Base-by-base conservation (phyloP, 2,113 vertebrate species). In the Ptyas mucosa region DNA sequence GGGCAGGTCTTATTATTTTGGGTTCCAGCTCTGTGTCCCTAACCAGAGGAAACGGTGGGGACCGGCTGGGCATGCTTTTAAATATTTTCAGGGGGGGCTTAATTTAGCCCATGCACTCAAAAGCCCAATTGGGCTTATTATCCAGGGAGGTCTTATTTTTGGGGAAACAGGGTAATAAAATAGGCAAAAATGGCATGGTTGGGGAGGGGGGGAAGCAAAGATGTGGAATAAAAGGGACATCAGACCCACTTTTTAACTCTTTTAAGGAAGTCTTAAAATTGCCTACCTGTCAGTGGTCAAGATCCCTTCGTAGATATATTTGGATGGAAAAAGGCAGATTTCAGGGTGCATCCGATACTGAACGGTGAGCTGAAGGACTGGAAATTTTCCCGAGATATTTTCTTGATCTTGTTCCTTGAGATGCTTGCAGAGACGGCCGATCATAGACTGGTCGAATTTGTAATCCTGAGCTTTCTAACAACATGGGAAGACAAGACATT, bases 281-380 rank as follows among this genome's bases (percentile, higher is more conserved):
- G 92, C 97, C 24, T 94, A 98, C 98, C 24, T 95, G 92, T 98
- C 97, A 5, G 97, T 99, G 81, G 96, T 97, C 5, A 99, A 94
- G 52, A 24, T 93, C 21, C 81, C 97, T 75, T 96, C 96, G 89
- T 99, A 99, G 55, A 99, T 91, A 0, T 98, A 98, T 21, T 94
- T 98, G 87, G 98, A 98, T 1, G 98, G 98, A 93, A 99, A 99
- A 94, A 98, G 95, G 87, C 98, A 98, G 94, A 99, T 99, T 90
- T 98, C 98, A 0, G 98, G 98, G 91, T 99, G 98, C 98, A 99
- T 99, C 81, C 98, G 96, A 95, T 99, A 99, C 95, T 99, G 98
- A 6, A 96, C 6, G 0, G 96, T 97, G 14, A 99, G 97, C 96
- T 98, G 98, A 81, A 98, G 6, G 0, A 98, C 75, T 0, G 98